Percentiles rank a stretch among this genome's conserved stretches.
Evolutionary conservation across 2,797 vertebrate genomes (phyloP).

Genomic region (Selene dorsalis): DNA sequence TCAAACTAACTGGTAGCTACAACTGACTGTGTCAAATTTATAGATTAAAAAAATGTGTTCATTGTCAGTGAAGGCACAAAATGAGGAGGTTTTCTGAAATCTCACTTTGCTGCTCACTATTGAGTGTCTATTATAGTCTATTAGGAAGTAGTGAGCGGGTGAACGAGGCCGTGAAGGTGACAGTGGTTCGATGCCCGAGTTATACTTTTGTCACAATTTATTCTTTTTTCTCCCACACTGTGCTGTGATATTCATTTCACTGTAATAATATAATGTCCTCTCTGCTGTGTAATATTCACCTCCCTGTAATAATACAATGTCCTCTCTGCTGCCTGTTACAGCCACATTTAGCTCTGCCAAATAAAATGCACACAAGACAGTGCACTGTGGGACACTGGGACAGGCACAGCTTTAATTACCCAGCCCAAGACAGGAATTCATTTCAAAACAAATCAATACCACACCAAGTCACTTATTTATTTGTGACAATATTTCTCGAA

Average conservation of each 20-base stretch:
- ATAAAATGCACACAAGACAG: conserved; percentile 65
- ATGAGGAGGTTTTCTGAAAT: neutral
- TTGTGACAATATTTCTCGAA: conserved; percentile 82
- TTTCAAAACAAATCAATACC: conserved; percentile 84
- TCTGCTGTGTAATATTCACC: conserved; percentile 30
- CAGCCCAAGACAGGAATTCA: conserved; percentile 75
- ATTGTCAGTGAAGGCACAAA: neutral
- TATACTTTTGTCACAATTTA: neutral
- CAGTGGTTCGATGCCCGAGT: neutral
- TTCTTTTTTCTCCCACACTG: neutral
- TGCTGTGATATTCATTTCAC: conserved; percentile 9
- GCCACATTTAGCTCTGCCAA: conserved; percentile 62
- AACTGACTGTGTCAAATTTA: neutral
- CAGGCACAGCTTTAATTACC: conserved; percentile 80
- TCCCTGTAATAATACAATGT: conserved; percentile 27
- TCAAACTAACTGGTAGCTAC: neutral
- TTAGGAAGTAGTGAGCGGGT: neutral
- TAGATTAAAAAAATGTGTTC: neutral
- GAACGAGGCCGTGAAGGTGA: neutral
- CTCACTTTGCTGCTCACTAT: neutral
- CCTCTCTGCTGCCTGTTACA: conserved; percentile 49
- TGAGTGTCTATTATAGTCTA: neutral
- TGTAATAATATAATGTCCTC: conserved; percentile 32
- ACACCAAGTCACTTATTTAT: conserved; percentile 81
- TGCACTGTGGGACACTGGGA: conserved; percentile 66